phyloP scores from a whole-genome alignment of 1,140 invertebrate species.

The Drosophila fuyamai region DNA sequence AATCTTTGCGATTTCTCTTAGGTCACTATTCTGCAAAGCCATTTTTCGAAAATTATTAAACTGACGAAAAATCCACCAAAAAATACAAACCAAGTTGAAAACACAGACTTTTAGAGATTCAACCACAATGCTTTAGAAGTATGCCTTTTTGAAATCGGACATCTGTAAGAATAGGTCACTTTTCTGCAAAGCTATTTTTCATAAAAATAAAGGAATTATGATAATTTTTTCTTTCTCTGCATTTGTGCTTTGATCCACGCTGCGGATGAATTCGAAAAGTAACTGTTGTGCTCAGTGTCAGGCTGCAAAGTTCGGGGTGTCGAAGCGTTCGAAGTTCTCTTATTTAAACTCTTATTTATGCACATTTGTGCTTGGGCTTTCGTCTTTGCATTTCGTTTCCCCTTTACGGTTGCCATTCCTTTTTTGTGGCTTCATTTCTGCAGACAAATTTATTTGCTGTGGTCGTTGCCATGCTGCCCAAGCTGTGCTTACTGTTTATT shows the following conservation, averaged over 20 bases:
- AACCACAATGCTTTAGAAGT: no score
- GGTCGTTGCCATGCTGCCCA: slow-evolving; percentile 1
- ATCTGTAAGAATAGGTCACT: no score
- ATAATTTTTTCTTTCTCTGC: slow-evolving; percentile 13
- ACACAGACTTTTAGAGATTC: no score
- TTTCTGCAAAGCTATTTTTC: no score
- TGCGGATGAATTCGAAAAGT: slow-evolving; percentile 49
- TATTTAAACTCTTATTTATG: slow-evolving; percentile 81
- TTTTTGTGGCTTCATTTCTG: slow-evolving; percentile 69
- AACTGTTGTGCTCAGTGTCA: slow-evolving; percentile 69
- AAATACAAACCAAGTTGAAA: no score
- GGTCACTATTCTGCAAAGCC: no score
- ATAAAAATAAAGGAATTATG: no score
- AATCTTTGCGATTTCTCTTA: no score
- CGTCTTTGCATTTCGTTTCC: slow-evolving; percentile 14
- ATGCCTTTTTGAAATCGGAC: no score
- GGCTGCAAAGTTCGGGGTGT: slow-evolving; percentile 44
- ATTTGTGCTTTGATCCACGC: slow-evolving; percentile 10
- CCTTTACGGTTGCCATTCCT: slow-evolving; percentile 22
- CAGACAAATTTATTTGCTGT: slow-evolving; percentile 71
- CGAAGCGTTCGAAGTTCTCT: slow-evolving; percentile 58
- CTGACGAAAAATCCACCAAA: no score
- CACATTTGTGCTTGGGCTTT: slow-evolving; percentile 33
- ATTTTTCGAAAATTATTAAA: no score
- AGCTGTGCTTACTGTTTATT: slow-evolving; percentile 56